Conservation (phyloP, 2,888 invertebrate species). For the Eupithecia centaureata region DNA sequence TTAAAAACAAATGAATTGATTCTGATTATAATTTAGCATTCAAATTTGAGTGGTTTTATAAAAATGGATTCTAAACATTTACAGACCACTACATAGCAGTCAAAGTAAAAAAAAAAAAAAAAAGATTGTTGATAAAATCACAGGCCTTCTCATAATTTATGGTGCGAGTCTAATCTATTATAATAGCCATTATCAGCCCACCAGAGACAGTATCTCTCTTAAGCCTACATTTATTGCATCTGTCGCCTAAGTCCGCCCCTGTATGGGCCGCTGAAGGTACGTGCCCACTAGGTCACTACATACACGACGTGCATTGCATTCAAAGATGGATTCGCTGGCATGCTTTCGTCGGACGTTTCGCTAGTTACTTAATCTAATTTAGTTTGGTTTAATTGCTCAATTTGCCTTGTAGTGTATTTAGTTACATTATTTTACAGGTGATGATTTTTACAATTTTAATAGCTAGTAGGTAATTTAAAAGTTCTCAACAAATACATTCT, state of each 20-base stretch:
- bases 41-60: too few species aligned
- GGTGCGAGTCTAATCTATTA: constrained; percentile 6
- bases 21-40: too few species aligned
- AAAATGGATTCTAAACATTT: too few species aligned
- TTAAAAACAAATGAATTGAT: too few species aligned
- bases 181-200: constrained; percentile 25
- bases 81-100: too few species aligned
- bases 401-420: too few species aligned
- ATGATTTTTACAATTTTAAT: background rate
- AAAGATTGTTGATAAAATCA: background rate
- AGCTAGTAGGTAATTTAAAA: background rate
- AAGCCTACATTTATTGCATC: constrained; percentile 41
- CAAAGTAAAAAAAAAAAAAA: too few species aligned
- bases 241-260: constrained; percentile 36
- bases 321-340: background rate
- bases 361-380: background rate
- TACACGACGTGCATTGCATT: background rate
- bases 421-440: too few species aligned
- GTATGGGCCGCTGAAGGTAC: constrained; percentile 31
- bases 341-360: background rate
- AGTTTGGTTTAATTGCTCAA: background rate
- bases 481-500: background rate
- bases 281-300: constrained; percentile 8
- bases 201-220: constrained; percentile 33
- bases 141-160: background rate